Evolutionary conservation across 2,113 vertebrate species (phyloP), one percentile per base, ranked within the genome.

Genomic region (Monarcha castaneiventris): DNA sequence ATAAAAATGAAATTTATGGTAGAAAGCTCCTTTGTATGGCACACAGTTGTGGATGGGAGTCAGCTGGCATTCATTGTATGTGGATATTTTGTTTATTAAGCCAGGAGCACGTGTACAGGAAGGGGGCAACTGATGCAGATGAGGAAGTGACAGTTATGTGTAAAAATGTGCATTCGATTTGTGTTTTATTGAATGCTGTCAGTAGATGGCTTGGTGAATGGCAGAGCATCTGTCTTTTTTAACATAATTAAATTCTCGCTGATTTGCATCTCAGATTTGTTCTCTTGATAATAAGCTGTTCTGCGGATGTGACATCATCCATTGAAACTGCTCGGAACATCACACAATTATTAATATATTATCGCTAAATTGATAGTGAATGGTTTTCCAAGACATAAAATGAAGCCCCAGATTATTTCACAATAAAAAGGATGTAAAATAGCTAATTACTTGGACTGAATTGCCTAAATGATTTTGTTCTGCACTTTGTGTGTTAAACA

Each of bases 191-290:
- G 72, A 82, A 56, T 30, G 63, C 26, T 92, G 55, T 80, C 55
- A 90, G 41, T 4, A 56, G 26, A 62, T 32, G 80, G 44, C 30
- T 84, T 3, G 1, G 63, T 89, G 86, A 95, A 94, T 77, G 68
- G 49, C 39, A 90, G 49, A 85, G 59, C 52, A 44, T 93, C 72
- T 48, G 43, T 79, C 89, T 82, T 58, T 91, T 89, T 80, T 79
- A 96, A 59, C 63, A 46, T 83, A 78, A 94, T 88, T 44, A 83
- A 74, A 82, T 86, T 87, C 46, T 62, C 77, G 55, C 54, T 95
- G 79, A 87, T 89, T 93, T 89, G 63, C 79, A 87, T 95, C 73
- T 91, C 29, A 61, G 54, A 84, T 93, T 69, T 91, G 56, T 91
- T 92, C 69, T 84, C 18, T 75, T 90, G 82, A 66, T 64, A 77